Evolutionary conservation across 2,113 vertebrate genomes (phyloP).

Genomic region (Pollachius pollachius): DNA sequence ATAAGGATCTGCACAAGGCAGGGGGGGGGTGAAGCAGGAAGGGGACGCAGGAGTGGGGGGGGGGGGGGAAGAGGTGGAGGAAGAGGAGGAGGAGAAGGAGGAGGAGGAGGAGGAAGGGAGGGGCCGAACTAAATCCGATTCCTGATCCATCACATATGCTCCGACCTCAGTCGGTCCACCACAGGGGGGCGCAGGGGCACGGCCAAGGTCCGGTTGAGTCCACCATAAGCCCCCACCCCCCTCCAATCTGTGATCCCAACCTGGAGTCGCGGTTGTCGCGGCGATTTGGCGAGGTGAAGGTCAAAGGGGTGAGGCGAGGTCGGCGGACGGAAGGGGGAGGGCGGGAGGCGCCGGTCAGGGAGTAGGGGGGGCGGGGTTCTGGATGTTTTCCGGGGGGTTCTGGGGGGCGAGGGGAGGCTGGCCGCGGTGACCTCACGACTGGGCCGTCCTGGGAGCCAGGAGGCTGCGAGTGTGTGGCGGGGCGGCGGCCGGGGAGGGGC

Average conservation of each 20-base stretch:
- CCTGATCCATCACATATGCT: conserved; percentile 30
- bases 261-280: conserved; percentile 35
- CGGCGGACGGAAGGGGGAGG: conserved; percentile 40
- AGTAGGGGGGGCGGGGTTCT: too few species aligned
- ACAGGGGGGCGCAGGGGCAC: conserved; percentile 38
- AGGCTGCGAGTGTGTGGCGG: conserved; percentile 82
- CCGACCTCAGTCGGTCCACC: conserved; percentile 42
- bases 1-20: conserved; percentile 9
- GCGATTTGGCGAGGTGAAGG: conserved; percentile 43
- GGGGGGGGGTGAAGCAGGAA: conserved; percentile 14
- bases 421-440: conserved; percentile 78
- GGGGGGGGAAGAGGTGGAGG: too few species aligned
- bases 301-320: conserved; percentile 36
- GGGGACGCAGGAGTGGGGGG: conserved; percentile 11
- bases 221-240: not conserved
- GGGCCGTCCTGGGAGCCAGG: conserved; percentile 84
- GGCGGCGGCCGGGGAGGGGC: conserved; percentile 79
- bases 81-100: conserved; percentile 24
- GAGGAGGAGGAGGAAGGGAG: conserved; percentile 13
- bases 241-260: not conserved
- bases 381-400: too few species aligned
- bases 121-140: conserved; percentile 19
- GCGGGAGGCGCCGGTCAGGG: conserved; percentile 1
- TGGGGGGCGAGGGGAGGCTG: conserved; percentile 23
- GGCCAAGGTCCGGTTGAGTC: conserved; percentile 23